Percentiles rank a stretch among this genome's conserved stretches.
phyloP scores from a whole-genome alignment of 2,797 vertebrate genomes.

The Amniataba percoides region DNA sequence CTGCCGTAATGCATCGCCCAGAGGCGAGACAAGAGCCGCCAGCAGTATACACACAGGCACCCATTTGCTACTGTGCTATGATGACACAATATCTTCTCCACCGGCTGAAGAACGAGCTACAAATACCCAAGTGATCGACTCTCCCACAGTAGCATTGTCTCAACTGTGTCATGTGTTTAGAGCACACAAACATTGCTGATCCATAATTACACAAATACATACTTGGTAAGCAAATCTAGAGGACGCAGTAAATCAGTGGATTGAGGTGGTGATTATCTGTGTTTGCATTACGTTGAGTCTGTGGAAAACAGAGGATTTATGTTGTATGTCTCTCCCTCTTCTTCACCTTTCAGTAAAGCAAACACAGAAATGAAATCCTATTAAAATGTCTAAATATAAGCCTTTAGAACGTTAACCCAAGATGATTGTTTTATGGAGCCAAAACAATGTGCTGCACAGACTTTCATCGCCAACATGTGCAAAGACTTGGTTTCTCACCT shows the following conservation, averaged over 20 bases:
- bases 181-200: slow-evolving; percentile 39
- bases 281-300: slow-evolving; percentile 13
- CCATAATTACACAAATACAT: slow-evolving; percentile 37
- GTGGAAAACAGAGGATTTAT: not conserved
- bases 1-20: slow-evolving; percentile 78
- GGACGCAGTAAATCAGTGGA: slow-evolving; percentile 14
- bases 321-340: not conserved
- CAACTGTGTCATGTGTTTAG: slow-evolving; percentile 31
- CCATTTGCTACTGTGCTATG: slow-evolving; percentile 64
- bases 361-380: not conserved
- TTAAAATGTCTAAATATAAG: not conserved
- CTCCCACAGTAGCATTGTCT: slow-evolving; percentile 1
- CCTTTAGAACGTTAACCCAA: too few relatives aligned
- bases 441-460: not conserved
- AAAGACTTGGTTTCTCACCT: too few relatives aligned
- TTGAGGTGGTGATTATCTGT: slow-evolving; percentile 19
- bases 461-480: too few relatives aligned
- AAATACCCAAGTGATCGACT: slow-evolving; percentile 55
- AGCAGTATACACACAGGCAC: slow-evolving; percentile 60
- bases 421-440: not conserved
- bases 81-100: slow-evolving; percentile 68
- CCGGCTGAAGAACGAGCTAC: slow-evolving; percentile 47
- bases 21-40: slow-evolving; percentile 69
- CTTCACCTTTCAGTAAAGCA: not conserved
- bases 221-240: slow-evolving; percentile 32